Percentiles rank a stretch among this genome's conserved stretches.
These are phyloP conservation scores for Marcusenius ussheri DNA, from an alignment of 2,113 vertebrate genomes.

Conservation along the genomic window DNA sequence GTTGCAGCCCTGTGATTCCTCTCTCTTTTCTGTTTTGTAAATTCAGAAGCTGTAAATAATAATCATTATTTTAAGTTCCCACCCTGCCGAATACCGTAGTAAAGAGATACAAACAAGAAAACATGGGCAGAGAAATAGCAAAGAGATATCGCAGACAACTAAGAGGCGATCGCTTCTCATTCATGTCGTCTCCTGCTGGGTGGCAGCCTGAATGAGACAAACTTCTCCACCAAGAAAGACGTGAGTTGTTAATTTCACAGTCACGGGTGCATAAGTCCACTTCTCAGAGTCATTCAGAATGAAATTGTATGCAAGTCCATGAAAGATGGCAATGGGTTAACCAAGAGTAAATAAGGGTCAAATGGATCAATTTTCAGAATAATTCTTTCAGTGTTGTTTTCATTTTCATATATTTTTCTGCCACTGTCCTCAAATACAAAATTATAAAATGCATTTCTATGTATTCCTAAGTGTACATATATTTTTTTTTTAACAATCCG, in stretches of 20 bases:
- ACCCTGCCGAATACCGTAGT: background rate
- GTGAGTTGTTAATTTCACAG: background rate
- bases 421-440: background rate
- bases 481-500: background rate
- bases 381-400: background rate
- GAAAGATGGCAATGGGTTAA: background rate
- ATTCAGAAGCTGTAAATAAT: background rate
- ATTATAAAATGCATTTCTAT: background rate
- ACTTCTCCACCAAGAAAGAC: background rate
- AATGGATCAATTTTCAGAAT: background rate
- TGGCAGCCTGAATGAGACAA: background rate
- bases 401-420: background rate
- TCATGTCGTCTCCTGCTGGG: background rate
- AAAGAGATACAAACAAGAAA: background rate
- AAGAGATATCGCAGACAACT: background rate
- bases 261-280: background rate
- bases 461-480: conserved; percentile 3
- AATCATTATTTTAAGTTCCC: background rate
- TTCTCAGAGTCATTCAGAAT: background rate
- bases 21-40: background rate
- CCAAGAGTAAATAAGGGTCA: background rate
- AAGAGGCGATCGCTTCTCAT: background rate
- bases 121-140: background rate
- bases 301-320: conserved; percentile 9
- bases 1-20: background rate